phyloP scores from a whole-genome alignment of 2,113 vertebrate species.

The Pollimyrus isidori region DNA sequence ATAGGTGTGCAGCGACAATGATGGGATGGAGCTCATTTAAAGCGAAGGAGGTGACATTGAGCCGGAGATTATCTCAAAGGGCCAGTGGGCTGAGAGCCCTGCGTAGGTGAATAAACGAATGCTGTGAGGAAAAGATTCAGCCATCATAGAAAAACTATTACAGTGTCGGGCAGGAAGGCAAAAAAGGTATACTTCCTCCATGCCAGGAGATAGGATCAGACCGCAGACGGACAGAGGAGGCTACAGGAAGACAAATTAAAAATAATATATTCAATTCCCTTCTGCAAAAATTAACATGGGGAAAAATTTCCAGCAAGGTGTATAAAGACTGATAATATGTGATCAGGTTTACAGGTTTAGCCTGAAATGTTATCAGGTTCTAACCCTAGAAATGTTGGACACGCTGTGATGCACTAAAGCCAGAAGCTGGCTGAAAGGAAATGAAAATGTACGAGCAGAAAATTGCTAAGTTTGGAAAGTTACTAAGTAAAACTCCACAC shows the following conservation, averaged over 20 bases:
- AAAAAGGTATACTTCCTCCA: not conserved
- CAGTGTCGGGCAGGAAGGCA: not conserved
- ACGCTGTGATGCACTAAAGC: not conserved
- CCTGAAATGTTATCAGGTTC: not conserved
- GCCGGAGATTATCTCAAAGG: not conserved
- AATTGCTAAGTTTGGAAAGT: not conserved
- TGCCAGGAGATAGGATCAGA: not conserved
- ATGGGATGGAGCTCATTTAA: not conserved
- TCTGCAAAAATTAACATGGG: not conserved
- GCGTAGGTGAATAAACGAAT: not conserved
- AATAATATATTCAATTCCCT: not conserved
- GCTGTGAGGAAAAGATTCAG: not conserved
- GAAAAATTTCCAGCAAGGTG: not conserved
- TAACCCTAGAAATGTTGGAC: not conserved
- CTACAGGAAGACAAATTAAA: not conserved
- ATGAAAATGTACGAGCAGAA: not conserved
- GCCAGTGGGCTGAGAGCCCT: not conserved
- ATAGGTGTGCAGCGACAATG: not conserved
- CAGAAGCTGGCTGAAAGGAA: not conserved
- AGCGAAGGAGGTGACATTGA: not conserved
- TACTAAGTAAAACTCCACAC: not conserved
- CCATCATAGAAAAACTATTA: not conserved
- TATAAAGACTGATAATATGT: slow-evolving; percentile 5
- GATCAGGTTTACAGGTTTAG: not conserved
- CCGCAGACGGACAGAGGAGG: not conserved